A percentile compares a stretch with the other conserved stretches of the same genome.
Conservation (phyloP, 2,113 vertebrate genomes). For the Corydoras maculifer region DNA sequence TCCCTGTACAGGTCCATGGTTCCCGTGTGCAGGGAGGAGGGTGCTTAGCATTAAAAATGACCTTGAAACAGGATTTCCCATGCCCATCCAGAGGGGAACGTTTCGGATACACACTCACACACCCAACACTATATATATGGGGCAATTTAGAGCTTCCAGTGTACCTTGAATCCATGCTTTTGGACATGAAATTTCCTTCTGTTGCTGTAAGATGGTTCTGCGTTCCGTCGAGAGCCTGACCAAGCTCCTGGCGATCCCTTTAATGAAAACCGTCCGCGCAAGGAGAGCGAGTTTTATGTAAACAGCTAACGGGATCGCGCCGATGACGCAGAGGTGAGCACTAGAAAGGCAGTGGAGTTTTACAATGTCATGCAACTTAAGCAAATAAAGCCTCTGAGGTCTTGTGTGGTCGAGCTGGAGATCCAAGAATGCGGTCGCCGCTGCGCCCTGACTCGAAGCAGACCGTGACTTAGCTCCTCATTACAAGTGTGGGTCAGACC, state of each 20-base stretch:
- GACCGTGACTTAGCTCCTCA: constrained; percentile 62
- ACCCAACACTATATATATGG: no score
- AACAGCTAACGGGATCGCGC: constrained; percentile 13
- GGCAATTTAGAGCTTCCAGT: no score
- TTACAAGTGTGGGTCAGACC: constrained; percentile 59
- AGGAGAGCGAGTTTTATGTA: neutral
- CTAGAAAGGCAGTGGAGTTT: constrained; percentile 36
- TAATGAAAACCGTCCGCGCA: no score
- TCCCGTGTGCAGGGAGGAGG: no score
- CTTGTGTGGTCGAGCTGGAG: constrained; percentile 58
- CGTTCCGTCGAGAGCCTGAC: neutral
- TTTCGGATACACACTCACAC: no score
- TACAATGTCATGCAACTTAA: constrained; percentile 56
- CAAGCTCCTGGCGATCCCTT: constrained; percentile 14
- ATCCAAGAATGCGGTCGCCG: constrained; percentile 54
- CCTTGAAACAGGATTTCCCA: no score
- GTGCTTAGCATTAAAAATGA: no score
- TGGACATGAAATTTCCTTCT: no score
- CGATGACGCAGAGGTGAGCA: constrained; percentile 37
- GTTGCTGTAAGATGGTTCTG: no score
- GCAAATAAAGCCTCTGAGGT: constrained; percentile 55
- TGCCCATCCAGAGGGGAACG: no score
- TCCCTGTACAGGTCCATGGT: no score
- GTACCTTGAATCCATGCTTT: no score
- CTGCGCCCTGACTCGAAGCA: constrained; percentile 59